Base-by-base conservation (phyloP, 35 echinoderm and acorn worm species). In the Strongylocentrotus purpuratus region DNA sequence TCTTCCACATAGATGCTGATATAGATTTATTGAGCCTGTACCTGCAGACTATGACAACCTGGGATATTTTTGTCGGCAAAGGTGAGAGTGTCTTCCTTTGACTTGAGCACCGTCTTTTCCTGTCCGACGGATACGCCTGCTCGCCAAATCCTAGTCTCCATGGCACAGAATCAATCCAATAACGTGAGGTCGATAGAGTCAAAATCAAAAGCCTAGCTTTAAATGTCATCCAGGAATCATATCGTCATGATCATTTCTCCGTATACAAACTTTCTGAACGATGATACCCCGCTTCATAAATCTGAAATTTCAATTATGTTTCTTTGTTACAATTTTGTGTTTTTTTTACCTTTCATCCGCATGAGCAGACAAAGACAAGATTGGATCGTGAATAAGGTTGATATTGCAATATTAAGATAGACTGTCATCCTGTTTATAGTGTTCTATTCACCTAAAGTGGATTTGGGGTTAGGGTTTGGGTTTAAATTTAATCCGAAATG, bases 171-270 rank as follows among this genome's bases (percentile, higher is more conserved):
- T 78, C 65, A 78, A 78, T 78, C 65, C 65, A 78, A 78, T 78
- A 78, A 78, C 7, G 65, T 78, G 65, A 28, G 65, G 65, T 78
- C 65, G 65, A 78, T 78, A 78, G 65, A 78, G 65, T 78, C 65
- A 78, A 78, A 78, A 78, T 78, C 65, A 78, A 78, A 55, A 78
- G 65, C 20, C 65, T 28, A 78, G 65, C 65, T 78, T 78, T 78
- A 78, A 78, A 78, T 78, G 65, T 78, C 65, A 78, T 78, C 65
- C 28, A 78, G 22, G 20, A 78, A 78, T 78, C 65, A 78, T 78
- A 78, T 78, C 65, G 25, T 78, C 65, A n/a, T 22, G 20, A n/a
- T n/a, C 65, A 78, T 78, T 78, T 78, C 65, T 78, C 4, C 20
- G 65, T 78, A 22, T 78, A 28, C 28, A 78, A 78, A 78, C 15